phyloP scores from a whole-genome alignment of 2,113 vertebrate genomes.

The Galeopterus variegatus region DNA sequence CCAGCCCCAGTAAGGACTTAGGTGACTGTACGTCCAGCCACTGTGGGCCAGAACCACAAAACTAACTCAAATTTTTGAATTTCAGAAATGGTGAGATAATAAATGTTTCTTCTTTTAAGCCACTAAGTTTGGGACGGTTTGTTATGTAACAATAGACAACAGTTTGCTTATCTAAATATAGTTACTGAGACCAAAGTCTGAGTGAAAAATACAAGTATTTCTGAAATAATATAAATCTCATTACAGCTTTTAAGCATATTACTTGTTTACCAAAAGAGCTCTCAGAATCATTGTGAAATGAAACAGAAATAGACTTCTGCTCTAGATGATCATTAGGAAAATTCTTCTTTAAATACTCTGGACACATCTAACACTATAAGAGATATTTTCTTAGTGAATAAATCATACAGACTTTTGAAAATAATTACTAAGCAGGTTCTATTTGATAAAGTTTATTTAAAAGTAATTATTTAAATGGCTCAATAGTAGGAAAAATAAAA shows the following conservation, averaged over 20 bases:
- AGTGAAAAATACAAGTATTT: conserved; percentile 38
- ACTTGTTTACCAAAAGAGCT: neutral
- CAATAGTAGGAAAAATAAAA: conserved; percentile 11
- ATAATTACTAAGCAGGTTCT: neutral
- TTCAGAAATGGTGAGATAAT: conserved; percentile 9
- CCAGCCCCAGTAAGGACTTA: neutral
- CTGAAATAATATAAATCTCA: neutral
- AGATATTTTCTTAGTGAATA: conserved; percentile 32
- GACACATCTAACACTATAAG: neutral
- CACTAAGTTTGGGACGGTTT: neutral
- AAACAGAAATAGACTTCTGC: conserved; percentile 8
- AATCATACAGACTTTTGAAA: neutral
- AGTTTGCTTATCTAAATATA: neutral
- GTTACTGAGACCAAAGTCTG: neutral
- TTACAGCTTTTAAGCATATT: neutral
- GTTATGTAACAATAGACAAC: neutral
- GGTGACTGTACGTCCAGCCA: neutral
- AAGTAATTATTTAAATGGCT: conserved; percentile 22
- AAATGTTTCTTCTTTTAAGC: neutral
- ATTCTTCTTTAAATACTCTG: neutral
- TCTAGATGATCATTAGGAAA: neutral
- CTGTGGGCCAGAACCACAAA: neutral
- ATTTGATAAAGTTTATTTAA: conserved; percentile 25
- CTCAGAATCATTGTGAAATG: neutral
- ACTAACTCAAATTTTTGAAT: conserved; percentile 8